A percentile compares a stretch with the other conserved stretches of the same genome.
Conservation (phyloP, 2,888 invertebrate species). For the Zelleria hepariella region DNA sequence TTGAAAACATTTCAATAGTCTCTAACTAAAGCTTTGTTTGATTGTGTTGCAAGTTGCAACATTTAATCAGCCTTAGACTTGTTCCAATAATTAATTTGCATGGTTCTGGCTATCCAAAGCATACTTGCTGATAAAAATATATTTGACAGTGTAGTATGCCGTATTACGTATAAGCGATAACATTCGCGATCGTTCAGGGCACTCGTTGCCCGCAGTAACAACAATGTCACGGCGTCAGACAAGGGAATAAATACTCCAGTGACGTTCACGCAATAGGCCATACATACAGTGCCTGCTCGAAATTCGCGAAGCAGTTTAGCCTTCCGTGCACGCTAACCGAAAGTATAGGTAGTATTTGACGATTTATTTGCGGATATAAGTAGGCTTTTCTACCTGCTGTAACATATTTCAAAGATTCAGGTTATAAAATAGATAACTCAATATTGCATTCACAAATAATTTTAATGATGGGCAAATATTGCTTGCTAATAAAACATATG, state of each 20-base stretch:
- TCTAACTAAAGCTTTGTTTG: no score
- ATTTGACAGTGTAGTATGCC: neutral
- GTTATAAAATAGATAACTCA: no score
- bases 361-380: neutral
- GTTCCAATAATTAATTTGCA: no score
- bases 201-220: conserved; percentile 15
- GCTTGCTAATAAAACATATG: no score
- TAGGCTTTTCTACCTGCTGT: neutral
- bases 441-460: no score
- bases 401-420: no score
- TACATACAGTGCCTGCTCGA: neutral
- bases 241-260: conserved; percentile 1
- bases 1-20: no score
- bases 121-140: no score
- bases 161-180: conserved; percentile 26
- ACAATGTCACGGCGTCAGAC: conserved; percentile 12
- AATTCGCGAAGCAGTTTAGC: neutral
- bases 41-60: no score
- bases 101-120: no score
- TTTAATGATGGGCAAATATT: no score
- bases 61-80: no score
- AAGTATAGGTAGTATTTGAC: neutral
- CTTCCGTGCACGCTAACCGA: neutral
- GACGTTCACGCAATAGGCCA: neutral
- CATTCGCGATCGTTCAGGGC: conserved; percentile 29